Conservation (phyloP, 2,797 vertebrate species). For the Xenopus petersii region DNA sequence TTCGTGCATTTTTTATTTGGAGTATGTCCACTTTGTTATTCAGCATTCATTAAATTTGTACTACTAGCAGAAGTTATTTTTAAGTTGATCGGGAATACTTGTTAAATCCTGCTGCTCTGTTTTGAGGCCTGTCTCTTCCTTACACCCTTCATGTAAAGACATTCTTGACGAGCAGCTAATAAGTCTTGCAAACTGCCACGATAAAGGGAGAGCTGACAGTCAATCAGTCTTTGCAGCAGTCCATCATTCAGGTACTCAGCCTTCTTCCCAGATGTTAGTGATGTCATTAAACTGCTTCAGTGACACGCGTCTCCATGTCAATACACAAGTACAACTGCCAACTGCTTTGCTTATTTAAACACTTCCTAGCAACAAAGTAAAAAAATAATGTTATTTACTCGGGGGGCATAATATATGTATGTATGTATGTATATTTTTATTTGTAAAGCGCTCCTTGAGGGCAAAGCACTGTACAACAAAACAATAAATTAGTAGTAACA, state of each 20-base stretch:
- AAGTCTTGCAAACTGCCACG: conserved; percentile 25
- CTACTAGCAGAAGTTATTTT: not conserved
- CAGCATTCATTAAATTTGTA: not conserved
- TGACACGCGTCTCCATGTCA: conserved; percentile 16
- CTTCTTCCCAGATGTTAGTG: conserved; percentile 19
- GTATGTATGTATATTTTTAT: no score
- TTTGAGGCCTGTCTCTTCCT: conserved; percentile 1
- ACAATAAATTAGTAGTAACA: no score
- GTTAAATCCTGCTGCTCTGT: not conserved
- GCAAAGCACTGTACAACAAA: no score
- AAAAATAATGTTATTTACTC: not conserved
- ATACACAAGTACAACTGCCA: not conserved
- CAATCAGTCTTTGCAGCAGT: conserved; percentile 18
- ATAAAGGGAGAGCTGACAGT: conserved; percentile 28
- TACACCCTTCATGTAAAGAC: conserved; percentile 24
- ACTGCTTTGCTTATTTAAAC: not conserved
- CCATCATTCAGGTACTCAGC: conserved; percentile 20
- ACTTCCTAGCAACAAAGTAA: not conserved
- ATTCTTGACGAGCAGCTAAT: conserved; percentile 32
- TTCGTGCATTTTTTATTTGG: no score
- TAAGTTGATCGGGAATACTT: not conserved
- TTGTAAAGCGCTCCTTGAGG: no score
- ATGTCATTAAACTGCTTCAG: conserved; percentile 19
- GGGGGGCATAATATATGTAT: no score
- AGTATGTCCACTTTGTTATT: no score